Conservation (phyloP, 2,888 invertebrate genomes). For the Lamproptera curius region DNA sequence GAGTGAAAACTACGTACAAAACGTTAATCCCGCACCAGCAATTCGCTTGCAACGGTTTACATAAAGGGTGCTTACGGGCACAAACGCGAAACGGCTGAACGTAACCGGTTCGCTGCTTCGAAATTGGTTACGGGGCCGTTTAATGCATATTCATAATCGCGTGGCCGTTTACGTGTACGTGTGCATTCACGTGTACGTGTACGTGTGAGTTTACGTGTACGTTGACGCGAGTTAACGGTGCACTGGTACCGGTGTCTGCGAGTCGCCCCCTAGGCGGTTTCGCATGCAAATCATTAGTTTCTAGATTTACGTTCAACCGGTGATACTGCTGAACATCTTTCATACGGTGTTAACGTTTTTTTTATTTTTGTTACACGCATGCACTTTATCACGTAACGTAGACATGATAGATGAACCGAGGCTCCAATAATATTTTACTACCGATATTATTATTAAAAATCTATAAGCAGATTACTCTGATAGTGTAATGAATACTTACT, state of each 20-base stretch:
- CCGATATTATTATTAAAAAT: too few relatives aligned
- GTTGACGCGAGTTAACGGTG: conserved; percentile 23
- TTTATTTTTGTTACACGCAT: too few relatives aligned
- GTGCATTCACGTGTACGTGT: conserved; percentile 20
- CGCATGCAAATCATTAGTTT: neutral
- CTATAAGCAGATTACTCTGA: too few relatives aligned
- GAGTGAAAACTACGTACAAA: neutral
- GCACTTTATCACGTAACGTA: too few relatives aligned
- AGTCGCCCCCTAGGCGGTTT: neutral
- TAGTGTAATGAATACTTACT: too few relatives aligned
- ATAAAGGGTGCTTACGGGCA: conserved; percentile 15
- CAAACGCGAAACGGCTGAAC: conserved; percentile 5
- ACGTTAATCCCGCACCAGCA: too few relatives aligned
- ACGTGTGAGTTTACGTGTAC: conserved; percentile 20
- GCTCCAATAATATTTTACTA: too few relatives aligned
- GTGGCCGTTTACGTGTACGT: conserved; percentile 22
- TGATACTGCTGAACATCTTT: neutral
- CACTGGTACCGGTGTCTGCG: conserved; percentile 19
- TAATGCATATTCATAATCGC: conserved; percentile 26
- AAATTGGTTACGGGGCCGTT: conserved; percentile 23
- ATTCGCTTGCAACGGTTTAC: conserved; percentile 13
- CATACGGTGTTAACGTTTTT: too few relatives aligned
- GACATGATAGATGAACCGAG: too few relatives aligned
- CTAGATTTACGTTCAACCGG: neutral
- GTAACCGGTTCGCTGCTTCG: conserved; percentile 12